Evolutionary conservation across 2,113 vertebrate genomes (phyloP), one percentile per base, ranked within the genome.

Genomic region (Dicaeum eximium): DNA sequence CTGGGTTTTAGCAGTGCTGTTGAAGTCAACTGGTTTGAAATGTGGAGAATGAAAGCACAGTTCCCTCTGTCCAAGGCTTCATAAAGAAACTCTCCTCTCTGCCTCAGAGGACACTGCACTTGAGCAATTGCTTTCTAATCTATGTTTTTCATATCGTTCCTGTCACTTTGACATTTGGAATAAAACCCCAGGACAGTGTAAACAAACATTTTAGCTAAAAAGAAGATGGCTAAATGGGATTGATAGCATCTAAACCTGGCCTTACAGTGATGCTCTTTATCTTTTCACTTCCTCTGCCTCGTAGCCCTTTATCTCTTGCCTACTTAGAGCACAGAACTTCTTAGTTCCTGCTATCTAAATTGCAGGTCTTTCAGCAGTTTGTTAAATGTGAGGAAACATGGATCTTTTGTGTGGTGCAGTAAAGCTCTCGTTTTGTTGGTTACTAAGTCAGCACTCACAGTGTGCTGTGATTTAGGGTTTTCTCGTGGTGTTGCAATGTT

Each of bases 131-230:
- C 86, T 93, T 93, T 75, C 86, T 95, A 93, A 97, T 93, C 69
- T 84, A 7, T 71, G 78, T 64, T 87, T 88, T 88, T 94, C 79
- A 42, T 88, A 90, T 66, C n/a, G 42, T 57, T 78, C 44, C 56
- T 79, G 44, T 78, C 75, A 60, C 37, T 89, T 65, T 97, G 91
- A 92, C 89, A 88, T 94, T 87, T 95, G 80, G 58, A 90, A 88
- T 73, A 85, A 86, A 86, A 95, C 33, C 57, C 17, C 80, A 65
- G 58, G 66, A 71, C 7, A 38, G 48, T 5, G 19, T 92, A 95
- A 97, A 92, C 64, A 96, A 93, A 88, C 82, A 78, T 78, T 94
- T 95, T 86, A 58, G 71, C 54, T 94, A 86, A 91, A 91, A 93
- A 90, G 70, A 66, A 90, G 57, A 65, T 80, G 81, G 78, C 57